phyloP scores from a whole-genome alignment of 2,888 invertebrate genomes.

The Aleiodes leptofemur region DNA sequence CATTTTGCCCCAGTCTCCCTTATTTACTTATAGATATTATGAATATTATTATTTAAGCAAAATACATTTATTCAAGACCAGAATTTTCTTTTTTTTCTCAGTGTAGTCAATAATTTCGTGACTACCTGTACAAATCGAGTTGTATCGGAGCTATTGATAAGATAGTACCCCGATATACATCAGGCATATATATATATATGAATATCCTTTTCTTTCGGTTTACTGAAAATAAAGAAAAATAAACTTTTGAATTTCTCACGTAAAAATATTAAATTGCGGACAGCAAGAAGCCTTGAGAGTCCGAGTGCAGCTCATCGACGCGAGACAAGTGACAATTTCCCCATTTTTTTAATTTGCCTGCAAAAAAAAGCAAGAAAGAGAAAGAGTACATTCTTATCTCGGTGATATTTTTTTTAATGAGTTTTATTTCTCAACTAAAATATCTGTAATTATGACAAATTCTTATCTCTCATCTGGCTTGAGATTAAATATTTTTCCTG shows the following conservation, averaged over 20 bases:
- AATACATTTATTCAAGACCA: too few relatives aligned
- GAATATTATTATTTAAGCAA: too few relatives aligned
- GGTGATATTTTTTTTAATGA: background rate
- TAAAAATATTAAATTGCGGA: background rate
- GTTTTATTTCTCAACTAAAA: background rate
- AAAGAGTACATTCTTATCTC: background rate
- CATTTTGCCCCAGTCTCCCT: too few relatives aligned
- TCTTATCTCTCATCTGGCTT: too few relatives aligned
- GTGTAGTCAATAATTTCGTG: too few relatives aligned
- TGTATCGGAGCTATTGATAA: slow-evolving; percentile 11
- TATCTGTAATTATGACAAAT: too few relatives aligned
- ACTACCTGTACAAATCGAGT: slow-evolving; percentile 1
- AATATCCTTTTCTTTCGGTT: background rate
- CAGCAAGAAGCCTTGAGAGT: slow-evolving; percentile 21
- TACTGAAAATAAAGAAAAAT: background rate
- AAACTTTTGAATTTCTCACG: background rate
- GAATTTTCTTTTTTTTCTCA: too few relatives aligned
- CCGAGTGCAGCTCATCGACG: background rate
- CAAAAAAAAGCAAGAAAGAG: background rate
- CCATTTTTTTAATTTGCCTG: background rate
- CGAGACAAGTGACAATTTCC: slow-evolving; percentile 25
- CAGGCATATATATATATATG: background rate
- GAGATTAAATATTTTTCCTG: too few relatives aligned
- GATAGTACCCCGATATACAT: slow-evolving; percentile 2
- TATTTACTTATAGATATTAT: too few relatives aligned